Conservation (phyloP, 2,113 vertebrate species). For the Malurus melanocephalus region DNA sequence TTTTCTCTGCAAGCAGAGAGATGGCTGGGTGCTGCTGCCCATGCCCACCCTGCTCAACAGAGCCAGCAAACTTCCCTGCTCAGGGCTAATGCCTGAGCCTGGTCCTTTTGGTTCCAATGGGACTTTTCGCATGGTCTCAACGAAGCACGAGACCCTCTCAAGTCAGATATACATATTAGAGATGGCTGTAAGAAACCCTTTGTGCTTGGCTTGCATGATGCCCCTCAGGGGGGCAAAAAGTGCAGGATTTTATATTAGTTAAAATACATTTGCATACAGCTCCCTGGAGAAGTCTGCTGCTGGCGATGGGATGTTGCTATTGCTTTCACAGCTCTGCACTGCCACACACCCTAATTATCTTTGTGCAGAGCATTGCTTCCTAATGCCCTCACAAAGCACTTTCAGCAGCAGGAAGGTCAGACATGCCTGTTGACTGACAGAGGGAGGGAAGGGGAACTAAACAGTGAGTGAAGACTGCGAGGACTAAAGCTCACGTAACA, state of each 20-base stretch:
- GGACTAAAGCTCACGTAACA: background rate
- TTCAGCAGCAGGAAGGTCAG: background rate
- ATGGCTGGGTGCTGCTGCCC: fast-evolving
- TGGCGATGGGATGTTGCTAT: background rate
- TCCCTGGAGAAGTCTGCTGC: background rate
- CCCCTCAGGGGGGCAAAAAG: background rate
- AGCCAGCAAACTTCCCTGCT: background rate
- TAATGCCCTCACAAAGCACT: background rate
- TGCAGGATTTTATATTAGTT: background rate
- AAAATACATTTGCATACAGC: background rate
- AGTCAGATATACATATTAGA: background rate
- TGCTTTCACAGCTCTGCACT: background rate
- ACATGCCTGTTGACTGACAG: background rate
- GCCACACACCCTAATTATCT: slow-evolving; percentile 1
- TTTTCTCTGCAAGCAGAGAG: background rate
- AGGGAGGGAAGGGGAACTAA: background rate
- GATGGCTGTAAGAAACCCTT: fast-evolving
- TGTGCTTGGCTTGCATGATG: background rate
- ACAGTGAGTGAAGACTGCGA: background rate
- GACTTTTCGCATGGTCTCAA: background rate
- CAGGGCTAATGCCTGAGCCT: background rate
- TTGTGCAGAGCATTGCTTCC: background rate
- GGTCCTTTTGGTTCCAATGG: fast-evolving
- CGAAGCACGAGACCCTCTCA: background rate
- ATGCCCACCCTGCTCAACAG: fast-evolving